Evolutionary conservation across 2,113 vertebrate species (phyloP).

Genomic region (Cepphus grylle): DNA sequence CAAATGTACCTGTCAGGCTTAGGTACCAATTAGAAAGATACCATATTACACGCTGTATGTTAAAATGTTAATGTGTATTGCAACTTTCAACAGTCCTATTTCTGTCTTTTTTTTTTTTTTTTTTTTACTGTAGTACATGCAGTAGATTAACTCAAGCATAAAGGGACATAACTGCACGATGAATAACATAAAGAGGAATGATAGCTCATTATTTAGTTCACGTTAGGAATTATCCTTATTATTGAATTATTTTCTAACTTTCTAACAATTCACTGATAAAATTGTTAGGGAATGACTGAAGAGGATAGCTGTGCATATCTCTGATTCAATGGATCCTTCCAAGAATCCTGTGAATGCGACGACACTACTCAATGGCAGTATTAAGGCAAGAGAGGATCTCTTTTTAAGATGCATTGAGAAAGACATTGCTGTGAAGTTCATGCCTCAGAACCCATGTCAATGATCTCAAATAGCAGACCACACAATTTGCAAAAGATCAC

Average conservation of each 20-base stretch:
- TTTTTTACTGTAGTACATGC: background rate
- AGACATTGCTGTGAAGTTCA: background rate
- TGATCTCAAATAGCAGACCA: background rate
- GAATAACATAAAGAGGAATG: slow-evolving; percentile 31
- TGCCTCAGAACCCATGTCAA: background rate
- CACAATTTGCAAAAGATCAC: background rate
- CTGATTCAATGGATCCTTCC: slow-evolving; percentile 51
- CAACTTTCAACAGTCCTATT: background rate
- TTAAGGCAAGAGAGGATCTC: background rate
- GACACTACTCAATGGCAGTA: background rate
- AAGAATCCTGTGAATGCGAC: background rate
- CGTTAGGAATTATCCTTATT: slow-evolving; percentile 31
- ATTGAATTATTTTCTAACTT: slow-evolving; percentile 66
- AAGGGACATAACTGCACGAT: slow-evolving; percentile 36
- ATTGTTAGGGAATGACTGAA: slow-evolving; percentile 60
- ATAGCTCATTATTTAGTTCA: slow-evolving; percentile 59
- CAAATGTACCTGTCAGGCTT: background rate
- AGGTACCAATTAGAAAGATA: background rate
- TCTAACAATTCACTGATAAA: slow-evolving; percentile 75
- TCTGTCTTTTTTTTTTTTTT: background rate
- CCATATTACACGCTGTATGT: background rate
- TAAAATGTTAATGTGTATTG: slow-evolving; percentile 30
- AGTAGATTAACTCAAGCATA: slow-evolving; percentile 33
- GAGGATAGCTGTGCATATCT: slow-evolving; percentile 57
- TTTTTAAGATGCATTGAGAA: background rate